Evolutionary conservation across 2,113 vertebrate genomes (phyloP).

Genomic region (Alaudala cheleensis): DNA sequence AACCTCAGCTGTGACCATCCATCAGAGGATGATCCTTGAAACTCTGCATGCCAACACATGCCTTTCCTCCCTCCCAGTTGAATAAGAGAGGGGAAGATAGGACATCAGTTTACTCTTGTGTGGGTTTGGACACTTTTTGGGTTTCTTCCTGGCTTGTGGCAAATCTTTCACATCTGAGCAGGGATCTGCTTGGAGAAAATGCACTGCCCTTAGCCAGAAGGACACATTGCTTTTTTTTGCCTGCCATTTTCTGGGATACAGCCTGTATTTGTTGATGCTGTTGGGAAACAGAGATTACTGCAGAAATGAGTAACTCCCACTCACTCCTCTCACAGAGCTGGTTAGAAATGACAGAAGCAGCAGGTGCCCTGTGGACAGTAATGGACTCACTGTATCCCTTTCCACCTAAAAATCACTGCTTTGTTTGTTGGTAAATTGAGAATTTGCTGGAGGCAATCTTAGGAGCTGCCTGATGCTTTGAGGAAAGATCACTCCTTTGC

Average conservation of each 20-base stretch:
- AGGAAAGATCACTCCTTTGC: background rate
- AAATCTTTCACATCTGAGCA: background rate
- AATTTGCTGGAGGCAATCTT: background rate
- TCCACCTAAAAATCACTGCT: background rate
- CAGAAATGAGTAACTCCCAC: slow-evolving; percentile 32
- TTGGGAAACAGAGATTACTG: slow-evolving; percentile 33
- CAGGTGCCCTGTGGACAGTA: slow-evolving; percentile 7
- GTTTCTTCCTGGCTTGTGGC: background rate
- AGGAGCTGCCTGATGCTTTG: background rate
- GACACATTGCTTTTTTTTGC: background rate
- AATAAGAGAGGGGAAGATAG: background rate
- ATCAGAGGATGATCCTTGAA: background rate
- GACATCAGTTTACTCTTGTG: background rate
- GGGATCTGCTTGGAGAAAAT: background rate
- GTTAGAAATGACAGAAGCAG: slow-evolving; percentile 28
- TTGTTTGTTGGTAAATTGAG: background rate
- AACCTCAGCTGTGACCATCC: background rate
- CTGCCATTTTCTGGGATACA: background rate
- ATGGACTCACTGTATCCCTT: background rate
- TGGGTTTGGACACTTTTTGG: background rate
- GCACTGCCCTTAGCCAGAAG: background rate
- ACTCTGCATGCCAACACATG: background rate
- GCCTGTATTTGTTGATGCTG: slow-evolving; percentile 5
- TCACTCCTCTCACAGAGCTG: background rate
- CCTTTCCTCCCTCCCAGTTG: background rate